Evolutionary conservation across 1,140 invertebrate species (phyloP), one percentile per base, ranked within the genome.

Genomic region (Bilobella aurantiaca): DNA sequence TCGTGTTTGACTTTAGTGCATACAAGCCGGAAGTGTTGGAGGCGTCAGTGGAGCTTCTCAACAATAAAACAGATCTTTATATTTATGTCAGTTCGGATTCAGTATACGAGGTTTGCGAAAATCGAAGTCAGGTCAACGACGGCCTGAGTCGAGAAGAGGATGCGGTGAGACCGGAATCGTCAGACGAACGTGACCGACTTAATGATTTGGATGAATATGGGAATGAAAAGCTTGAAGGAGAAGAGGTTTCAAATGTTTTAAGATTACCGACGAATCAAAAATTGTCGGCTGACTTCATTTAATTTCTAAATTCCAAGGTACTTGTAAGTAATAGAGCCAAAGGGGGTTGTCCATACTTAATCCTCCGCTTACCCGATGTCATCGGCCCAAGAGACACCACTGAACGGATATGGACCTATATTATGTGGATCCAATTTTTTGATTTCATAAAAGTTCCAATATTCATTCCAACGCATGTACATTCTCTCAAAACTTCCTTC

Each of bases 1-100:
- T 74, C 5, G 76, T 81, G 0, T 66, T 81, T 12, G 80, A 81
- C 69, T 81, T 81, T 67, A 80, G 79, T 75, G 77, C 74, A 0
- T 81, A 79, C 66, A 75, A 77, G 49, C 64, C 73, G 0, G 69
- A 76, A 66, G 76, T 75, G 34, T 69, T 79, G 21, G 66, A 62
- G 27, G 74, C 79, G 32, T 73, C 74, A 18, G 63, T 79, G 27
- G 66, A 75, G 21, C 28, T 77, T 30, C 63, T 80, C 2, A 64
- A 71, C n/a, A 61, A 62, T 1, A 76, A 76, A 63, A 67, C 75
- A n/a, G 71, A 73, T 28, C 34, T 77, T 1, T 81, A 81, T 63
- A 73, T 81, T n/a, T 79, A 76, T 64, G 80, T 81, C 29, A 80
- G 79, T 67, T 76, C 78, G 0, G 80, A 81, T 70, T 81, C 79